Evolutionary conservation across 1,140 invertebrate species (phyloP).

Genomic region (Hypothenemus hampei): DNA sequence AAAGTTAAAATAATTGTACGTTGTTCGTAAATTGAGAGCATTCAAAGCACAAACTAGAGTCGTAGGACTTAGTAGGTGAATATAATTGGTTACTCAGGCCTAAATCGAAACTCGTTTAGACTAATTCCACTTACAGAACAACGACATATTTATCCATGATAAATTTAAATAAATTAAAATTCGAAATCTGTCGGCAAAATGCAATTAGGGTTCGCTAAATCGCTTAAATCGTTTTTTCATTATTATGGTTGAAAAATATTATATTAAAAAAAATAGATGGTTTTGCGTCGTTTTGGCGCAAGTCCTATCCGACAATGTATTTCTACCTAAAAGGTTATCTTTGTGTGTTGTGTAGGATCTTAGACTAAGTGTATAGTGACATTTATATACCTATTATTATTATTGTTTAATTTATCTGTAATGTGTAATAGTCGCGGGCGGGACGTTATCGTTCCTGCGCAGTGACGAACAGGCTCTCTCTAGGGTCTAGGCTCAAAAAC

Average conservation of each 20-base stretch:
- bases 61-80: slow-evolving; percentile 37
- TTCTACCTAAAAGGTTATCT: slow-evolving; percentile 44
- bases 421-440: slow-evolving; percentile 45
- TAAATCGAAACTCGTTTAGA: slow-evolving; percentile 48
- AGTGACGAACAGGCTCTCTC: slow-evolving; percentile 33
- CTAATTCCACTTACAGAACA: slow-evolving; percentile 47
- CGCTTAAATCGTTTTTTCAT: slow-evolving; percentile 33
- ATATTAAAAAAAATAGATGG: too few relatives aligned
- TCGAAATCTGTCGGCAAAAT: slow-evolving; percentile 40
- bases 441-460: slow-evolving; percentile 31
- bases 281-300: slow-evolving; percentile 26
- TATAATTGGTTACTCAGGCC: slow-evolving; percentile 44
- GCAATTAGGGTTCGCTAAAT: slow-evolving; percentile 43
- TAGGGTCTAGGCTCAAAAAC: slow-evolving; percentile 46
- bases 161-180: slow-evolving; percentile 24
- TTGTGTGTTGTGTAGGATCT: slow-evolving; percentile 48
- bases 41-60: slow-evolving; percentile 40
- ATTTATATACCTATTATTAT: slow-evolving; percentile 45
- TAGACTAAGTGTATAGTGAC: slow-evolving; percentile 47
- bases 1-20: slow-evolving; percentile 16
- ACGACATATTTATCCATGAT: slow-evolving; percentile 46
- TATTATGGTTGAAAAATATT: slow-evolving; percentile 37
- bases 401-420: slow-evolving; percentile 47
- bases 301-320: slow-evolving; percentile 33
- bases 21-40: slow-evolving; percentile 14